phyloP scores from a whole-genome alignment of 2,888 invertebrate genomes.

The Phymatocera aterrima region DNA sequence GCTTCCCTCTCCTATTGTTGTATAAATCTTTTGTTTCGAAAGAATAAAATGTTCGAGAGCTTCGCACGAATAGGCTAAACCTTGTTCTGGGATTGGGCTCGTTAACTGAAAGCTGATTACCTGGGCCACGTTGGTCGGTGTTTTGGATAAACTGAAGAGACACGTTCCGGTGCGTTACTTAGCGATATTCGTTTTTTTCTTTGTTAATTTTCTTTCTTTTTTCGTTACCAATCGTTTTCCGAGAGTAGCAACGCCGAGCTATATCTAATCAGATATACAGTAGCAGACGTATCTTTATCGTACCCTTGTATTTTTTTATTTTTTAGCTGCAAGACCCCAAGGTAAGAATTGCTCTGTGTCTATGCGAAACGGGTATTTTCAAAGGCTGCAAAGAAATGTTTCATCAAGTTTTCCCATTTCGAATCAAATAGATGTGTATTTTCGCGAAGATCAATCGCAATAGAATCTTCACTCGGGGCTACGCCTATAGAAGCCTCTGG shows the following conservation, averaged over 20 bases:
- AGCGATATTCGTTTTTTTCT: neutral
- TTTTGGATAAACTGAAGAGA: neutral
- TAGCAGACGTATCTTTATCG: neutral
- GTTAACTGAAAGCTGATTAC: slow-evolving; percentile 23
- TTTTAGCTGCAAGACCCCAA: neutral
- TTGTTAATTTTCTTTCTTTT: neutral
- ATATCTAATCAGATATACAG: slow-evolving; percentile 3
- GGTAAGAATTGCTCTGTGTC: neutral
- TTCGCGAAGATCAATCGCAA: too few relatives aligned
- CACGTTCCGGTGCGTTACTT: neutral
- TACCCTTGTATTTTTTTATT: neutral
- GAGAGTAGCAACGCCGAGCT: neutral
- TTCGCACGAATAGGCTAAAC: neutral
- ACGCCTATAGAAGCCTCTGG: neutral
- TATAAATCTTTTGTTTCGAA: neutral
- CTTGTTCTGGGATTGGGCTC: slow-evolving; percentile 6
- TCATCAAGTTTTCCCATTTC: neutral
- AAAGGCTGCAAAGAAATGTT: neutral
- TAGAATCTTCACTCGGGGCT: too few relatives aligned
- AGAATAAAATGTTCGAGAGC: neutral
- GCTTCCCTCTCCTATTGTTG: neutral
- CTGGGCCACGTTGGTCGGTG: neutral
- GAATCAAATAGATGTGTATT: neutral
- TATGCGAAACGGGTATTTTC: neutral
- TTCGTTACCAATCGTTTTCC: neutral